A percentile compares a stretch with the other conserved stretches of the same genome.
These are phyloP conservation scores for Clepsis dumicolana DNA, from an alignment of 2,888 invertebrate genomes.

Conservation along the genomic window DNA sequence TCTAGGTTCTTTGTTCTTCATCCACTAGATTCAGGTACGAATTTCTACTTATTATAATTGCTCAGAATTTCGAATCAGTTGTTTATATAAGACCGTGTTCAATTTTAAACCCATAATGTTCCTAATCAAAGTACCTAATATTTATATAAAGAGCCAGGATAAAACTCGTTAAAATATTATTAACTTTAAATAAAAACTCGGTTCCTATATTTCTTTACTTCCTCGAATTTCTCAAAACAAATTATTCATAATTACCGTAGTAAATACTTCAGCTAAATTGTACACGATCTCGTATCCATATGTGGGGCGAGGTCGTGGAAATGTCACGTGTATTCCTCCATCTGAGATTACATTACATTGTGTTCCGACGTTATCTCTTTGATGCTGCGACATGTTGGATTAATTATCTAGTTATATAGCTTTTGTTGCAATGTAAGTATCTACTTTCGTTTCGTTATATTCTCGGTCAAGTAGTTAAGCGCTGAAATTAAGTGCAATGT, in stretches of 20 bases:
- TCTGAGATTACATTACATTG: constrained; percentile 46
- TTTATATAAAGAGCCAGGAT: background rate
- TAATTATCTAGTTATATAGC: constrained; percentile 27
- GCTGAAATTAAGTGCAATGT: background rate
- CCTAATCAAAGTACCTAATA: too few relatives aligned
- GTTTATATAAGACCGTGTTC: too few relatives aligned
- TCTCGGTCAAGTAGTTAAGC: background rate
- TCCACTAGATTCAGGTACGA: background rate
- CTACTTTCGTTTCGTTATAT: constrained; percentile 2
- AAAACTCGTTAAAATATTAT: background rate
- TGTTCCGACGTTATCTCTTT: constrained; percentile 45
- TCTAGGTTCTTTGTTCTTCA: background rate
- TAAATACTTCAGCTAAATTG: background rate
- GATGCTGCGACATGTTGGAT: constrained; percentile 41
- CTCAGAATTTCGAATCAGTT: background rate
- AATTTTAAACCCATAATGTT: too few relatives aligned
- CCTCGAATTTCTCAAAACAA: background rate
- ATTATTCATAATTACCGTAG: background rate
- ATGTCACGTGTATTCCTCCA: constrained; percentile 45
- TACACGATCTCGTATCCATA: background rate
- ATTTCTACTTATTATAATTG: background rate
- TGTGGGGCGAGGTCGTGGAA: constrained; percentile 36
- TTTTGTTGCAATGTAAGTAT: constrained; percentile 17
- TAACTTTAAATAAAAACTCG: too few relatives aligned
- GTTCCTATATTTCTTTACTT: too few relatives aligned